Base-by-base conservation (phyloP, 2,113 vertebrate genomes). In the Macquaria ambigua region DNA sequence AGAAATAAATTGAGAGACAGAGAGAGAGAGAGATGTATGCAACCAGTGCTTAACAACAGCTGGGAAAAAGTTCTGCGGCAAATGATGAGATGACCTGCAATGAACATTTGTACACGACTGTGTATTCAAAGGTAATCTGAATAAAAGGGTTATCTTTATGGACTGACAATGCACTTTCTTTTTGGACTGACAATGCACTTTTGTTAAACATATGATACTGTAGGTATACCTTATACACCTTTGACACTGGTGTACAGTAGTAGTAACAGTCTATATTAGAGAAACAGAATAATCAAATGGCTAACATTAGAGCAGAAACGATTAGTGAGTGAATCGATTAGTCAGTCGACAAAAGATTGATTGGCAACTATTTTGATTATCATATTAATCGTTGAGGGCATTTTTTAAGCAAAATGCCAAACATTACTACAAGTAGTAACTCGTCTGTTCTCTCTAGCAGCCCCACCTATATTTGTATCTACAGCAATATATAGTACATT, bases 21-120 rank as follows among this genome's bases (percentile, higher is more conserved):
- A 15, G 74, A 55, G 37, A 25, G 37, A 25, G 37, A 25, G 52
- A 61, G 62, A 64, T 10, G 28, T 37, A 67, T 58, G 34, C 8
- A 56, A 53, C 39, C 2, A 8, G 77, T 68, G 74, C 61, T 78
- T 48, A 55, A 82, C 67, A 73, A 59, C 66, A 81, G 46, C n/a
- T 39, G 67, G 28, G 53, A 23, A 15, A 66, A 18, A 72, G 78
- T 55, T 87, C 23, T 62, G 41, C 5, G 16, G 23, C 21, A 70
- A 50, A 63, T 23, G 14, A 52, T 10, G 15, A 69, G 39, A 81
- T 68, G 62, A n/a, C 55, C 59, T 31, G 9, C 53, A 68, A 66
- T 56, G 34, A 48, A 46, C 10, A 21, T 48, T 41, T 53, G 23
- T 1, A 6, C 11, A 39, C 0, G 1, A 31, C 43, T 16, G 15